Conservation (phyloP, 2,113 vertebrate species). For the Catagonus wagneri region DNA sequence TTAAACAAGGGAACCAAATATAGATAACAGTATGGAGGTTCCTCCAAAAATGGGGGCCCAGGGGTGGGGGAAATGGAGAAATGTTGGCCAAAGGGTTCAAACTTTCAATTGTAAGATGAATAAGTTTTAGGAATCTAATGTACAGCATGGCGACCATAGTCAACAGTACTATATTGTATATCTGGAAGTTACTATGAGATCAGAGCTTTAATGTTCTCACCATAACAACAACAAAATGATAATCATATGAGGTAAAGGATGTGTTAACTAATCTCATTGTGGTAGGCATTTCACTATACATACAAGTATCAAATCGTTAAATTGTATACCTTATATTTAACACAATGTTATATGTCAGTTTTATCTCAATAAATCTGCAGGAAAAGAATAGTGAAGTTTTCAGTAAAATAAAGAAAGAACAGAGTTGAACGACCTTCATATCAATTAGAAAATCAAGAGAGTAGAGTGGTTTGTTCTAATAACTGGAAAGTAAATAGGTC, state of each 20-base stretch:
- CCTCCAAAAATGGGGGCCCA: background rate
- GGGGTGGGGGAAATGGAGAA: background rate
- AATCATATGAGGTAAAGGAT: background rate
- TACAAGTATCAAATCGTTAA: background rate
- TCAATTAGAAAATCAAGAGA: background rate
- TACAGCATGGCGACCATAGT: background rate
- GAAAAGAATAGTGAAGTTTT: background rate
- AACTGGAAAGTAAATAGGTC: background rate
- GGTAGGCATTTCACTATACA: background rate
- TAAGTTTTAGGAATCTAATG: background rate
- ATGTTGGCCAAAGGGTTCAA: background rate
- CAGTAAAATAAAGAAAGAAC: background rate
- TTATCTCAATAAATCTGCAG: background rate
- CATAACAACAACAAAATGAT: background rate
- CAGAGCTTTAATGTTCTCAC: background rate
- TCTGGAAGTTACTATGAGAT: background rate
- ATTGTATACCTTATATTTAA: background rate
- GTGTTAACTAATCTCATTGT: background rate
- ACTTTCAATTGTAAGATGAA: background rate
- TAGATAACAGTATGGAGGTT: background rate
- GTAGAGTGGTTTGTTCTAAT: background rate
- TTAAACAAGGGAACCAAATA: background rate
- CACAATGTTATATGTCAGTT: background rate
- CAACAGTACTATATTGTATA: background rate
- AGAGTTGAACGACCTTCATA: background rate